These are phyloP conservation scores for Silurus asotus DNA, from an alignment of 2,113 vertebrate genomes.

Conservation along the genomic window DNA sequence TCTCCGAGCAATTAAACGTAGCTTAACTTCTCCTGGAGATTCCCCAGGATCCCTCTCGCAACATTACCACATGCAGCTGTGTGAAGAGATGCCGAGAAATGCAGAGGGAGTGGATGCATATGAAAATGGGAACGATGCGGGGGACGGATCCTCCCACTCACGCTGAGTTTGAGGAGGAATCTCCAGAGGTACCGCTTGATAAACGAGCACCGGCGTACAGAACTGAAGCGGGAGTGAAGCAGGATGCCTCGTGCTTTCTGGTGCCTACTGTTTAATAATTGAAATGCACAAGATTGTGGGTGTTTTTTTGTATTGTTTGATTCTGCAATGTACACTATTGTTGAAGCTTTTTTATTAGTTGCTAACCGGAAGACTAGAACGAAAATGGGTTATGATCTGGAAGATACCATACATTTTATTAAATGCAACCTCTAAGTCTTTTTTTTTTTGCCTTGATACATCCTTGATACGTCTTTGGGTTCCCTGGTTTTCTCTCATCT, in stretches of 20 bases:
- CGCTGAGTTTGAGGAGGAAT: constrained; percentile 57
- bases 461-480: neutral
- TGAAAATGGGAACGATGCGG: constrained; percentile 46
- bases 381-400: neutral
- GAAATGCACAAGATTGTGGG: constrained; percentile 28
- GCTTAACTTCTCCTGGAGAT: constrained; percentile 56
- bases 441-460: neutral
- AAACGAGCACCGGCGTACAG: constrained; percentile 54
- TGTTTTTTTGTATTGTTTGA: constrained; percentile 36
- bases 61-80: constrained; percentile 11
- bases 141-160: constrained; percentile 63
- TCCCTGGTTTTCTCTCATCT: neutral
- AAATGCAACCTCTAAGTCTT: neutral
- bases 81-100: constrained; percentile 46
- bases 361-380: neutral
- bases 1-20: constrained; percentile 67
- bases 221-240: constrained; percentile 58
- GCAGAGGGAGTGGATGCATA: constrained; percentile 21
- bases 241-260: constrained; percentile 65
- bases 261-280: constrained; percentile 68
- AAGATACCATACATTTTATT: neutral
- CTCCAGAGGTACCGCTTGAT: constrained; percentile 51
- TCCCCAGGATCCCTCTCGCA: constrained; percentile 37
- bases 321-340: neutral
- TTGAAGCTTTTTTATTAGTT: neutral